These are phyloP conservation scores for Microctenopoma stevenorrisi DNA, from an alignment of 2,797 vertebrate genomes.

Conservation along the genomic window DNA sequence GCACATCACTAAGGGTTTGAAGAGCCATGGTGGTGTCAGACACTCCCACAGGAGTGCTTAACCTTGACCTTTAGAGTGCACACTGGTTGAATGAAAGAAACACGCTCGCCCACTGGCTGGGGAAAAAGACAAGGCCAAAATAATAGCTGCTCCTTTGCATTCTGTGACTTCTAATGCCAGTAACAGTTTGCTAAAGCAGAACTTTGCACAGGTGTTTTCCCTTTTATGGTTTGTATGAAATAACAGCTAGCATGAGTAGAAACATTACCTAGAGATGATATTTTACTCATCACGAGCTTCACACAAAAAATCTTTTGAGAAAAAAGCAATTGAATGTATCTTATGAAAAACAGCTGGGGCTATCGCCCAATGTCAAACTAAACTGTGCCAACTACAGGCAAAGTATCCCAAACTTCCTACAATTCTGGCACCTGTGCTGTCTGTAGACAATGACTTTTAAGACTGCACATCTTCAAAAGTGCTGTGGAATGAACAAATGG, in stretches of 20 bases:
- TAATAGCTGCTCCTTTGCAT: not conserved
- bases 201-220: conserved; percentile 1
- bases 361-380: not conserved
- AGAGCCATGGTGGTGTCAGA: conserved; percentile 36
- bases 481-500: not conserved
- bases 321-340: not conserved
- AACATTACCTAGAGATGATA: not conserved
- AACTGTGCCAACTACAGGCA: not conserved
- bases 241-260: conserved; percentile 9
- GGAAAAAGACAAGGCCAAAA: not conserved
- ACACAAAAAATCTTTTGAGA: conserved; percentile 1
- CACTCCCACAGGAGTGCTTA: conserved; percentile 52
- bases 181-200: not conserved
- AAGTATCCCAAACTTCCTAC: not conserved
- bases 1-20: conserved; percentile 49
- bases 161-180: not conserved
- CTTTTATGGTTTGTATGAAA: conserved; percentile 8
- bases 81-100: conserved; percentile 9
- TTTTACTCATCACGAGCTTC: not conserved
- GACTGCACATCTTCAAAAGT: not conserved
- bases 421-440: not conserved
- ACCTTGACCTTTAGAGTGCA: conserved; percentile 57
- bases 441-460: conserved; percentile 2
- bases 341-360: conserved; percentile 5
- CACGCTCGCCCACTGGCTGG: not conserved